phyloP scores from a whole-genome alignment of 2,113 vertebrate species.

The Caranx ignobilis region DNA sequence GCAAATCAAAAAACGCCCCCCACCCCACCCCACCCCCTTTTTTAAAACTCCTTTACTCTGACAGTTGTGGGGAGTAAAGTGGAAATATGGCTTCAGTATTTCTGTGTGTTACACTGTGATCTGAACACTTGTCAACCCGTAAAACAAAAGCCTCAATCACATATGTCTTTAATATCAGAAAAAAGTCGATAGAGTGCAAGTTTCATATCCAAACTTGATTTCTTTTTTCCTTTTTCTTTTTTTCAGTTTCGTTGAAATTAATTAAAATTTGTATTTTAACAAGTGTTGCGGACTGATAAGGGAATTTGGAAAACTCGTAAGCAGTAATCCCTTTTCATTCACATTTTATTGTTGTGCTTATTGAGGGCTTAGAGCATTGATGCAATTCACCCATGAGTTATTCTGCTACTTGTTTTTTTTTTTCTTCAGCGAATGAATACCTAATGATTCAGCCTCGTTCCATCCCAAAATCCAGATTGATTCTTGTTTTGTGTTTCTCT shows the following conservation, averaged over 20 bases:
- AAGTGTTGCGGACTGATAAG: constrained; percentile 13
- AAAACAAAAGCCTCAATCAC: neutral
- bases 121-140: neutral
- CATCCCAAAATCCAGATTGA: constrained; percentile 38
- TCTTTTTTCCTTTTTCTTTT: neutral
- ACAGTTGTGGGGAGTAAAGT: constrained; percentile 35
- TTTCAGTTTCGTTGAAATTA: neutral
- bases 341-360: constrained; percentile 32
- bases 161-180: neutral
- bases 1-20: constrained; percentile 53
- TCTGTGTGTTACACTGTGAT: neutral
- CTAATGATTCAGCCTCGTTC: constrained; percentile 19
- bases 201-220: neutral
- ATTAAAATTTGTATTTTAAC: constrained; percentile 9
- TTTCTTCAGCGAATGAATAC: constrained; percentile 36
- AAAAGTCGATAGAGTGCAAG: neutral
- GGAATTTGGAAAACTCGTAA: constrained; percentile 27
- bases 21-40: too few species aligned
- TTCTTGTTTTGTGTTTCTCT: constrained; percentile 38
- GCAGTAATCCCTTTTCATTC: constrained; percentile 26
- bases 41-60: constrained; percentile 36
- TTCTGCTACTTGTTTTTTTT: neutral
- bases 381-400: constrained; percentile 36
- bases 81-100: constrained; percentile 26
- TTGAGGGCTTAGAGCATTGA: constrained; percentile 22